Percentiles rank a stretch among this genome's conserved stretches.
Conservation (phyloP, 2,888 invertebrate species). For the Entomobrya multifasciata region DNA sequence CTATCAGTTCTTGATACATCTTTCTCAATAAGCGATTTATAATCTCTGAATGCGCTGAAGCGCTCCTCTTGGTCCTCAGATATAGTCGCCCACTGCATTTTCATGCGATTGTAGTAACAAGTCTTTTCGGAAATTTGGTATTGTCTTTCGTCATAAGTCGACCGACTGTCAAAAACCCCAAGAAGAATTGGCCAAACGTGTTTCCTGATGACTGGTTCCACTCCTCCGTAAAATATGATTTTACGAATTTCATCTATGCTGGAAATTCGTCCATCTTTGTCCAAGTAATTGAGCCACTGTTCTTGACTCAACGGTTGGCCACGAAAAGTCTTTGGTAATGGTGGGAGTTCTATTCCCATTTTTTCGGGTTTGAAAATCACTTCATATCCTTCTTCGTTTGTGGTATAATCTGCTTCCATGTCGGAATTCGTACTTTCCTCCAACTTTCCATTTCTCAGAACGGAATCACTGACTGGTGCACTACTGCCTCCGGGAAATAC, state of each 20-base stretch:
- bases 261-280: constrained; percentile 89
- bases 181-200: constrained; percentile 98
- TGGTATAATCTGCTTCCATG: constrained; percentile 80
- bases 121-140: constrained; percentile 87
- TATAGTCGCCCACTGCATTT: constrained; percentile 97
- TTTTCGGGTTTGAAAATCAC: constrained; percentile 84
- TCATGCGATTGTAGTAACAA: constrained; percentile 96
- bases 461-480: constrained; percentile 48
- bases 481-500: constrained; percentile 79
- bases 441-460: constrained; percentile 56
- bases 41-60: constrained; percentile 93
- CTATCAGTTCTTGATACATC: constrained; percentile 98
- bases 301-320: constrained; percentile 88
- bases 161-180: constrained; percentile 88
- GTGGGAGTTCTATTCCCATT: constrained; percentile 85
- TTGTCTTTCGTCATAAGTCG: constrained; percentile 87
- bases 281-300: constrained; percentile 91
- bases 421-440: constrained; percentile 73
- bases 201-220: constrained; percentile 87
- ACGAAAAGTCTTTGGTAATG: constrained; percentile 86
- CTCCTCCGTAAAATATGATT: constrained; percentile 95
- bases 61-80: constrained; percentile 91
- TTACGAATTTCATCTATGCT: constrained; percentile 90
- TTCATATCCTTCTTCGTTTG: constrained; percentile 87
- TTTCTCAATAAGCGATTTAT: constrained; percentile 96